Conservation (phyloP, 2,888 invertebrate species). For the Autographa gamma region DNA sequence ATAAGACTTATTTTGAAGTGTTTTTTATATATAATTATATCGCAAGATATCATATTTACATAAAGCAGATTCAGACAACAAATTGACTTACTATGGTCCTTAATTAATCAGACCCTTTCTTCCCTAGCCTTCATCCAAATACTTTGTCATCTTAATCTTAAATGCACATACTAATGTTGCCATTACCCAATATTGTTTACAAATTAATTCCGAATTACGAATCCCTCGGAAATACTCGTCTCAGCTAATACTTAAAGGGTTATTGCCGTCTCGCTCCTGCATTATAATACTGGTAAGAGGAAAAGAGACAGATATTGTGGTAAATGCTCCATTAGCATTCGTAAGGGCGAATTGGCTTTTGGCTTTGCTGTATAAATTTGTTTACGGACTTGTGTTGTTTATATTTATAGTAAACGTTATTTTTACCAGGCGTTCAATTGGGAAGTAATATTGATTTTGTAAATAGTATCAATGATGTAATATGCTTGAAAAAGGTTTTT, state of each 20-base stretch:
- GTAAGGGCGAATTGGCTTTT: constrained; percentile 37
- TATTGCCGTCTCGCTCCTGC: constrained; percentile 19
- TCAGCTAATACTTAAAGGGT: constrained; percentile 21
- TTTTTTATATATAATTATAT: too few species aligned
- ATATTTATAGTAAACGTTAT: neutral
- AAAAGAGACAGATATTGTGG: constrained; percentile 30
- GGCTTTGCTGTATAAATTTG: constrained; percentile 16
- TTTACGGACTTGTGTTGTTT: constrained; percentile 22
- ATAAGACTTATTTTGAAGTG: too few species aligned
- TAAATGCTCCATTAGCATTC: constrained; percentile 40
- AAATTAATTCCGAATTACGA: constrained; percentile 58
- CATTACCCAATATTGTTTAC: constrained; percentile 49
- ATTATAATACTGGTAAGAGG: constrained; percentile 2
- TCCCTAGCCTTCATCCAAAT: constrained; percentile 28
- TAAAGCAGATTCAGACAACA: too few species aligned
- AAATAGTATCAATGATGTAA: neutral
- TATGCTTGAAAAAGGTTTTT: neutral
- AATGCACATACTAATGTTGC: constrained; percentile 38
- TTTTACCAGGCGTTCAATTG: neutral
- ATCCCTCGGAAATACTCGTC: constrained; percentile 36
- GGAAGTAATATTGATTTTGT: neutral
- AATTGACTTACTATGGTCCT: too few species aligned
- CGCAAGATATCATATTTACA: too few species aligned
- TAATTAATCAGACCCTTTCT: neutral
- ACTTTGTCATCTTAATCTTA: constrained; percentile 43